phyloP scores from a whole-genome alignment of 64 coral and sea anemone species.

The Catalaphyllia jardinei region DNA sequence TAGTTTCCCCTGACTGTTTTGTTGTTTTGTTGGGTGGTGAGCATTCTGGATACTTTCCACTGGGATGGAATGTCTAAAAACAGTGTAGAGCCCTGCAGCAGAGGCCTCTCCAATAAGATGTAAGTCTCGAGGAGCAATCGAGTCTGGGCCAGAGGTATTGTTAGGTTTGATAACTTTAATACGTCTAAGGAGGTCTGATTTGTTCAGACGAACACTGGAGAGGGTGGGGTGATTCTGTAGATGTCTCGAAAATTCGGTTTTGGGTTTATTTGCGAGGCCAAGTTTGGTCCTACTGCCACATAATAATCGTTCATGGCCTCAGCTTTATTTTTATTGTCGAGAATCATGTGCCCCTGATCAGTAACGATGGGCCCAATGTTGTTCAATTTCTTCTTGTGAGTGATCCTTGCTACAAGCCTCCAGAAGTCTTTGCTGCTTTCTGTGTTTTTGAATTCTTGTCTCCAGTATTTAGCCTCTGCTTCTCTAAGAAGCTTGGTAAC shows the following conservation, averaged over 20 bases:
- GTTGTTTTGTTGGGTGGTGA: constrained; percentile 49
- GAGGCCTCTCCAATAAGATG: constrained; percentile 38
- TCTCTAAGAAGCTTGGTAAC: constrained; percentile 31
- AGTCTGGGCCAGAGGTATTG: constrained; percentile 47
- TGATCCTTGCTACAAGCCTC: constrained; percentile 49
- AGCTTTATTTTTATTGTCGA: constrained; percentile 28
- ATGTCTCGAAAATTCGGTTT: constrained; percentile 27
- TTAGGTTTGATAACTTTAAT: constrained; percentile 52
- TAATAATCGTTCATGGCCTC: constrained; percentile 60
- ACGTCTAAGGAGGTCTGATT: constrained; percentile 40
- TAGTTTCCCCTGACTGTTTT: constrained; percentile 29
- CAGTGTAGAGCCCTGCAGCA: constrained; percentile 30
- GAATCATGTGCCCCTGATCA: constrained; percentile 54
- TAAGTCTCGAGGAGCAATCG: constrained; percentile 54
- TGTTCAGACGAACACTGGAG: background rate
- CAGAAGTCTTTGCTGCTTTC: constrained; percentile 67
- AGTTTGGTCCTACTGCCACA: constrained; percentile 53
- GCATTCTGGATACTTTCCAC: constrained; percentile 60
- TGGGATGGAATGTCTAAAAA: constrained; percentile 26
- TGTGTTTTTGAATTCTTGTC: constrained; percentile 30
- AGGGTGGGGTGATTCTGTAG: background rate
- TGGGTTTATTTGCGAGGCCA: constrained; percentile 48
- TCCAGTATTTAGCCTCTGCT: constrained; percentile 53
- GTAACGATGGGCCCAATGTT: constrained; percentile 54
- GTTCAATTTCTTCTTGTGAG: constrained; percentile 57